A percentile compares a stretch with the other conserved stretches of the same genome.
Conservation (phyloP, 2,888 invertebrate genomes). For the Conomelus anceps region DNA sequence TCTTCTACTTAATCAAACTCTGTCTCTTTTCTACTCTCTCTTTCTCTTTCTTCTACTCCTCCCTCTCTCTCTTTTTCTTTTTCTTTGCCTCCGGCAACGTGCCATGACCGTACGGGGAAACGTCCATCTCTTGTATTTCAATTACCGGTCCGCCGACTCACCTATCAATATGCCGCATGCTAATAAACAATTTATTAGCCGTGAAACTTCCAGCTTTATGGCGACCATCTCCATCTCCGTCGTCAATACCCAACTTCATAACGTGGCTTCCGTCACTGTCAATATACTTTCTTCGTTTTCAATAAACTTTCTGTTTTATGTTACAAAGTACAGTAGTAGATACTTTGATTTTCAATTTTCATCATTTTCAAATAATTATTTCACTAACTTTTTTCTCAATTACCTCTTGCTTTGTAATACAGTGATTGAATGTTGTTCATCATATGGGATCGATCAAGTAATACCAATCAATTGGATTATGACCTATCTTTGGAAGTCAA, state of each 20-base stretch:
- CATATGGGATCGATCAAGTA: no score
- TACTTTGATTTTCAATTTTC: no score
- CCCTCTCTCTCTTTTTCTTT: background rate
- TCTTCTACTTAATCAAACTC: no score
- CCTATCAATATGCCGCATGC: background rate
- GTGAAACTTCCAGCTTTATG: background rate
- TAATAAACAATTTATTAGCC: background rate
- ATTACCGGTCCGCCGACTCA: background rate
- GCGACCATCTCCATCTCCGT: no score
- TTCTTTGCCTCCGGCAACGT: background rate
- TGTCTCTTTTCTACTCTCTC: no score
- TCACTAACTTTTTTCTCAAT: no score
- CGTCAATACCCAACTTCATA: background rate
- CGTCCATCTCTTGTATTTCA: background rate
- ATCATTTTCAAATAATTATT: no score
- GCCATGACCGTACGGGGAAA: background rate
- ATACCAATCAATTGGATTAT: no score
- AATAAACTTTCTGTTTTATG: background rate
- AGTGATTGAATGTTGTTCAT: no score
- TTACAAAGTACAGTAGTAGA: no score
- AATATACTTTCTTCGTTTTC: background rate
- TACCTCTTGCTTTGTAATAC: no score
- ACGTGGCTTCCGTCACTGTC: background rate
- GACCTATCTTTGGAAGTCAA: no score
- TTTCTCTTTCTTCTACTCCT: background rate